Evolutionary conservation across 2,797 vertebrate genomes (phyloP).

Genomic region (Pseudopleuronectes americanus): DNA sequence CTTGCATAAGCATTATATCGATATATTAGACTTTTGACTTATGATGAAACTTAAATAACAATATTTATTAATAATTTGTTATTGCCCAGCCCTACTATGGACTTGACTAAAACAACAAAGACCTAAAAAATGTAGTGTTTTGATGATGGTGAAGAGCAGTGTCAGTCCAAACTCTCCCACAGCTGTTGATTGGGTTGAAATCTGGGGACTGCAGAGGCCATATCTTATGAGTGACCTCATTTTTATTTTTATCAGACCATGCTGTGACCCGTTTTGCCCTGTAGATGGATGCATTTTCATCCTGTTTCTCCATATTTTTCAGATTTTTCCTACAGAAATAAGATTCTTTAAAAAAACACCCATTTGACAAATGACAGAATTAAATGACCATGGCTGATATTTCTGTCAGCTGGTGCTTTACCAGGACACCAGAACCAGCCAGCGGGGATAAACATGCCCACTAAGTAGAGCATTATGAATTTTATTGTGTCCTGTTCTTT

Average conservation of each 20-base stretch:
- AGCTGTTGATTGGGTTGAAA: background rate
- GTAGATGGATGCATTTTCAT: background rate
- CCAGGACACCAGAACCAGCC: constrained; percentile 41
- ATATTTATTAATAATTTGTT: too few relatives aligned
- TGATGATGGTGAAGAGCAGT: background rate
- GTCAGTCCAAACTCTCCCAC: background rate
- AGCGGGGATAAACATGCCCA: constrained; percentile 42
- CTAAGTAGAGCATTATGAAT: constrained; percentile 61
- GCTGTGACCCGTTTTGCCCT: background rate
- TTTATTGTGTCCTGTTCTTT: constrained; percentile 58
- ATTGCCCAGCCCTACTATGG: background rate
- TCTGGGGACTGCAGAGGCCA: background rate
- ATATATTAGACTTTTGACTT: too few relatives aligned
- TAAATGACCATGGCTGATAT: constrained; percentile 48
- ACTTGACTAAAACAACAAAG: background rate
- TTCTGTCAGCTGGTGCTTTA: constrained; percentile 45
- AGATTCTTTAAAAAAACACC: background rate
- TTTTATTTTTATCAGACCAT: background rate
- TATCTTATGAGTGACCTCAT: background rate
- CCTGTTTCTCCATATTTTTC: background rate
- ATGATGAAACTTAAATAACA: too few relatives aligned
- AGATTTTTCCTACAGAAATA: constrained; percentile 14
- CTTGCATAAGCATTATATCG: too few relatives aligned
- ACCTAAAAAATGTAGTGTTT: background rate
- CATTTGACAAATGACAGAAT: constrained; percentile 39